These are phyloP conservation scores for Tetramorium bicarinatum DNA, from an alignment of 2,888 invertebrate genomes.

Conservation along the genomic window DNA sequence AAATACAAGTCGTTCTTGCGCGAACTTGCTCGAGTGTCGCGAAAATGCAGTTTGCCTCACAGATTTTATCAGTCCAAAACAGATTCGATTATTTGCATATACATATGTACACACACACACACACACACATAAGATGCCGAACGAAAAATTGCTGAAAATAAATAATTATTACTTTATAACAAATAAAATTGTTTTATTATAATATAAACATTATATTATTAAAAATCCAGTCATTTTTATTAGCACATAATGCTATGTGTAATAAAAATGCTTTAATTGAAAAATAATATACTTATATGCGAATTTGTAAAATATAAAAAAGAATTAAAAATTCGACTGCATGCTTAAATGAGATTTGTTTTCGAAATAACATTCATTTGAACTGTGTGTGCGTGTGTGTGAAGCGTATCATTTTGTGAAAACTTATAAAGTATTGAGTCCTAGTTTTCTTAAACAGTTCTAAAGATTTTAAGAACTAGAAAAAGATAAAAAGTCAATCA, in stretches of 20 bases:
- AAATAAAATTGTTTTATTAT: too few relatives aligned
- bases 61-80: neutral
- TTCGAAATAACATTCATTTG: too few relatives aligned
- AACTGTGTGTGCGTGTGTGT: too few relatives aligned
- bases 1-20: neutral
- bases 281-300: neutral
- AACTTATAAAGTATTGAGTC: too few relatives aligned
- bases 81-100: neutral
- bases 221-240: neutral
- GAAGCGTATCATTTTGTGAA: too few relatives aligned
- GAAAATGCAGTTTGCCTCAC: constrained; percentile 6
- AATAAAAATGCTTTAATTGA: too few relatives aligned
- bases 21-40: neutral
- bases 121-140: neutral
- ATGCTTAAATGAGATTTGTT: too few relatives aligned
- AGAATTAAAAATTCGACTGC: neutral
- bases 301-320: constrained; percentile 7
- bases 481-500: too few relatives aligned
- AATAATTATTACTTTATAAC: neutral
- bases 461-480: too few relatives aligned
- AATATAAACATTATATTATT: neutral
- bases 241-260: neutral
- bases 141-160: neutral
- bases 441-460: too few relatives aligned
- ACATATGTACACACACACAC: neutral